phyloP scores from a whole-genome alignment of 2,113 vertebrate genomes.

The Agapornis roseicollis region DNA sequence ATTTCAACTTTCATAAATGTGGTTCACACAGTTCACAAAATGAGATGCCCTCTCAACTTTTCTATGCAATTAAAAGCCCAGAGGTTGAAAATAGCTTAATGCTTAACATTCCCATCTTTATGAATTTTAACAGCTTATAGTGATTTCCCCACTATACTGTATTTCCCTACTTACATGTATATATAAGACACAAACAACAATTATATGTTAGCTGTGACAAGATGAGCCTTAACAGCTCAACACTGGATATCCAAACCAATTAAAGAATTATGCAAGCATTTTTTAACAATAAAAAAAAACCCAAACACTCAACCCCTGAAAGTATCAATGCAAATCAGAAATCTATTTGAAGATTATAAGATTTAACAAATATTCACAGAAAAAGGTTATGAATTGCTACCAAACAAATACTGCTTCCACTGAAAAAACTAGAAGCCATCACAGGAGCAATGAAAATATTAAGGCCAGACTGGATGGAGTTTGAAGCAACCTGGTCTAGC shows the following conservation, averaged over 20 bases:
- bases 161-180: neutral
- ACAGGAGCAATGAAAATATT: neutral
- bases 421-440: neutral
- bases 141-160: neutral
- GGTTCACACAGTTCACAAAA: neutral
- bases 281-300: neutral
- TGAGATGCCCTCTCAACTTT: neutral
- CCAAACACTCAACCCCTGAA: fast-evolving
- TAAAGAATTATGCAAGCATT: neutral
- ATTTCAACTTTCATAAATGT: neutral
- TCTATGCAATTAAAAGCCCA: neutral
- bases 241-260: neutral
- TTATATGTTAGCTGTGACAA: neutral
- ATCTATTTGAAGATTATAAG: neutral
- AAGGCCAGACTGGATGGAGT: neutral
- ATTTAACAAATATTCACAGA: neutral
- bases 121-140: neutral
- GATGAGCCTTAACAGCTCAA: neutral
- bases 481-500: neutral
- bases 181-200: neutral
- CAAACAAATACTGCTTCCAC: neutral
- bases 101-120: neutral
- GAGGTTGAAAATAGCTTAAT: neutral
- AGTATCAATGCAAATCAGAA: neutral
- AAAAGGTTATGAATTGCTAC: neutral